A percentile compares a stretch with the other conserved stretches of the same genome.
Evolutionary conservation across 2,888 invertebrate species (phyloP).

Genomic region (Argyra leucocephala): DNA sequence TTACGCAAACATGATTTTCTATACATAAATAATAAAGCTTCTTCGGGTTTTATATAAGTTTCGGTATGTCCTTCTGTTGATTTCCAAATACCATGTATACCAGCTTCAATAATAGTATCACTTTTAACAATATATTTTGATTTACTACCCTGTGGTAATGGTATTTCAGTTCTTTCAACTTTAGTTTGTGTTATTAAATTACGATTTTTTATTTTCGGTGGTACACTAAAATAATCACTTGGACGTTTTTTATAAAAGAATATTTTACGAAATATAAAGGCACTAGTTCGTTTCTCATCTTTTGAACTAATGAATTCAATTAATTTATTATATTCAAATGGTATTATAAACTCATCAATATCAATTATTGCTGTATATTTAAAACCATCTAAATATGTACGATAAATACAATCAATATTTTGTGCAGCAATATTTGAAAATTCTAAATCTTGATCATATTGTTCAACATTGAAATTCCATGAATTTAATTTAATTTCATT

Average conservation of each 20-base stretch:
- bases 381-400: constrained; percentile 61
- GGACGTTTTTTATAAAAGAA: constrained; percentile 46
- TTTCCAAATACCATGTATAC: constrained; percentile 68
- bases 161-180: constrained; percentile 33
- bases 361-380: constrained; percentile 76
- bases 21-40: constrained; percentile 39
- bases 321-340: constrained; percentile 64
- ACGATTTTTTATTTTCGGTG: constrained; percentile 32
- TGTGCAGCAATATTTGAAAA: constrained; percentile 77
- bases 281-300: constrained; percentile 38
- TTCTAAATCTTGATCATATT: constrained; percentile 35
- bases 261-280: constrained; percentile 44
- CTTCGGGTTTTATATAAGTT: constrained; percentile 32
- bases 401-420: constrained; percentile 82
- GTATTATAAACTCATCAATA: constrained; percentile 77
- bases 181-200: constrained; percentile 42
- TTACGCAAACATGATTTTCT: constrained; percentile 35
- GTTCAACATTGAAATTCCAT: constrained; percentile 39
- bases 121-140: constrained; percentile 81
- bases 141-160: constrained; percentile 58
- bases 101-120: constrained; percentile 73
- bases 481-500: constrained; percentile 38
- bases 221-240: constrained; percentile 38
- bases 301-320: constrained; percentile 39
- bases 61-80: constrained; percentile 33